Percentiles rank a stretch among this genome's conserved stretches.
Conservation (phyloP, 2,797 vertebrate genomes). For the Toxotes lorentzi region DNA sequence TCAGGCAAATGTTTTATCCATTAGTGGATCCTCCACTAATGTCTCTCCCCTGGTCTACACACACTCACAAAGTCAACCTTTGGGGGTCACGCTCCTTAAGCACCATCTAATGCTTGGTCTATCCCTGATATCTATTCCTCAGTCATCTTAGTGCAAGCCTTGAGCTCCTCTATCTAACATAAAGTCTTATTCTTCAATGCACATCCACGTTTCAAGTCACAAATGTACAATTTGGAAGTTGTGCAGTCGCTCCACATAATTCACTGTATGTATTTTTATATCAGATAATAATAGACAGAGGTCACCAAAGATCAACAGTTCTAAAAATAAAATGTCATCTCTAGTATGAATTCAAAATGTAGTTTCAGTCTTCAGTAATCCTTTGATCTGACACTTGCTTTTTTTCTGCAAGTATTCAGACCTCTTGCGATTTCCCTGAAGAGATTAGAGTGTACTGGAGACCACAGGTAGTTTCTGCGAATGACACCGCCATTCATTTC, state of each 20-base stretch:
- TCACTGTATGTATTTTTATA: slow-evolving; percentile 21
- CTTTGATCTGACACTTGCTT: slow-evolving; percentile 48
- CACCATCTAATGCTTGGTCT: slow-evolving; percentile 20
- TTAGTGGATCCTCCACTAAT: no score
- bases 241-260: background rate
- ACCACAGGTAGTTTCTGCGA: slow-evolving; percentile 64
- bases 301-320: slow-evolving; percentile 21
- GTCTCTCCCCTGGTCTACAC: background rate
- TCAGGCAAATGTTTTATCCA: background rate
- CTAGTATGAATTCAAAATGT: slow-evolving; percentile 17
- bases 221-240: background rate
- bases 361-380: slow-evolving; percentile 1
- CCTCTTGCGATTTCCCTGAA: slow-evolving; percentile 51
- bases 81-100: background rate
- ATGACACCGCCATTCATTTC: slow-evolving; percentile 53
- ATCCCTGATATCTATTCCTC: slow-evolving; percentile 8
- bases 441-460: slow-evolving; percentile 13
- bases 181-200: background rate
- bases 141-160: slow-evolving; percentile 9
- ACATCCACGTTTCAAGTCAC: background rate
- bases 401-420: slow-evolving; percentile 37
- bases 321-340: slow-evolving; percentile 52
- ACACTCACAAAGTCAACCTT: slow-evolving; percentile 6
- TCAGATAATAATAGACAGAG: slow-evolving; percentile 30
- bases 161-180: background rate